A percentile compares a stretch with the other conserved stretches of the same genome.
Evolutionary conservation across 2,113 vertebrate species (phyloP).

Genomic region (Phylloscopus trochilus): DNA sequence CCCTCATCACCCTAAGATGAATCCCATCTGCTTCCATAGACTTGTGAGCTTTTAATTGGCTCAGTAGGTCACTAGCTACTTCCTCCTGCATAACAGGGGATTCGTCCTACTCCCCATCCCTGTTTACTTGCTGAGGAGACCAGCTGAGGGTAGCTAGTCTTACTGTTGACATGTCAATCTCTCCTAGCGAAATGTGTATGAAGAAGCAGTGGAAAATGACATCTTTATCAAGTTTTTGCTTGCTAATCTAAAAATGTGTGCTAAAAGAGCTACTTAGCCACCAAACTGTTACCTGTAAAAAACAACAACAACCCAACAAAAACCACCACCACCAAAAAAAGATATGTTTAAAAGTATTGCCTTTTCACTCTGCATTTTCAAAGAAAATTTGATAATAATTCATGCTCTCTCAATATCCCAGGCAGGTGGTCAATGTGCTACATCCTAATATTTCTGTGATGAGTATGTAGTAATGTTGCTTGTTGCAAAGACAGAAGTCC

Average conservation of each 20-base stretch:
- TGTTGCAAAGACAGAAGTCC: not conserved
- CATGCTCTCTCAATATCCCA: not conserved
- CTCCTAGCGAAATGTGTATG: not conserved
- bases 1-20: not conserved
- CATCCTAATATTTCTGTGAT: not conserved
- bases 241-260: not conserved
- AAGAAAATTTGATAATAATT: fast-evolving
- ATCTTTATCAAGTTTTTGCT: not conserved
- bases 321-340: too few species aligned
- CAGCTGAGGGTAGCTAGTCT: not conserved
- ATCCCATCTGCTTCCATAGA: not conserved
- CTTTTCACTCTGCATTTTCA: not conserved
- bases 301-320: too few species aligned
- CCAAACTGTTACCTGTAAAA: not conserved
- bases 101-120: not conserved
- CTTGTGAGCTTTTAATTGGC: not conserved
- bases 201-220: not conserved
- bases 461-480: not conserved
- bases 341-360: not conserved
- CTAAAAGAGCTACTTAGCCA: not conserved
- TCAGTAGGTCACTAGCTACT: not conserved
- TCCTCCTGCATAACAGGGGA: not conserved
- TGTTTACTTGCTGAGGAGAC: not conserved
- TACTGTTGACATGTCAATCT: not conserved
- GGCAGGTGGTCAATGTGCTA: not conserved